Percentiles rank a stretch among this genome's conserved stretches.
Conservation (phyloP, 2,888 invertebrate species). For the Euplagia quadripunctaria region DNA sequence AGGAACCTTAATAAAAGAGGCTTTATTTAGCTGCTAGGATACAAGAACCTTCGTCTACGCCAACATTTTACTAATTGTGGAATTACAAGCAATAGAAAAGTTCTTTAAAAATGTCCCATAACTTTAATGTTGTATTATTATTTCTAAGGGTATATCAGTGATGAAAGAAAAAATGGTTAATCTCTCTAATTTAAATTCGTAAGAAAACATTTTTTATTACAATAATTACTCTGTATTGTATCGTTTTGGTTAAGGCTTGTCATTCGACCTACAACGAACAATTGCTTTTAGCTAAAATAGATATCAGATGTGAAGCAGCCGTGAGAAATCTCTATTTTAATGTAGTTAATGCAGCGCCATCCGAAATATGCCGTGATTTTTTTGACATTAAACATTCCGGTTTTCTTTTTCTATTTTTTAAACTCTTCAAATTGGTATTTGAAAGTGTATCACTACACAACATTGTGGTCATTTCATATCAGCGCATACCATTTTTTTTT, state of each 20-base stretch:
- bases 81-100: neutral
- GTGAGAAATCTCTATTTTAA: neutral
- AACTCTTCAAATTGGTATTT: neutral
- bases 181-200: too few species aligned
- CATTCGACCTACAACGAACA: neutral
- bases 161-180: neutral
- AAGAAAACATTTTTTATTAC: neutral
- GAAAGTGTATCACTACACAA: neutral
- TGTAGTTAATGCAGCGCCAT: neutral
- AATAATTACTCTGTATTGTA: neutral
- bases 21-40: neutral
- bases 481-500: too few species aligned
- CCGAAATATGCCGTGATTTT: neutral
- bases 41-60: neutral
- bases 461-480: neutral
- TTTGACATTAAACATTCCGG: neutral
- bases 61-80: neutral
- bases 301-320: neutral
- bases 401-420: neutral
- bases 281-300: neutral
- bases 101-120: neutral
- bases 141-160: neutral
- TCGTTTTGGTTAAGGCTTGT: neutral
- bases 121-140: neutral
- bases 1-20: neutral